Evolutionary conservation across 2,797 vertebrate species (phyloP), one percentile per base, ranked within the genome.

Genomic region (Carapus acus): DNA sequence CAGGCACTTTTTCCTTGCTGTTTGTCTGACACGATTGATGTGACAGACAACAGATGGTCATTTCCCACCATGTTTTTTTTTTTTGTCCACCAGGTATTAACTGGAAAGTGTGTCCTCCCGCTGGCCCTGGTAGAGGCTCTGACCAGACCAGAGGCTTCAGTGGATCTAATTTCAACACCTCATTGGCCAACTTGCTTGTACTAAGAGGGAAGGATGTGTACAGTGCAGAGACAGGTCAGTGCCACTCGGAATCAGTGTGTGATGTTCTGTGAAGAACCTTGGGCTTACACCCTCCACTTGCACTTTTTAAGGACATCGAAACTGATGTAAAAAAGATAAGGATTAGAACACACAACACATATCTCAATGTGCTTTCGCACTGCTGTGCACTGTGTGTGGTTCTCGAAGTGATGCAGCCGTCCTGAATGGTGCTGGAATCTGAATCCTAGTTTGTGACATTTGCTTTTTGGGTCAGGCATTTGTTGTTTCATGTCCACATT

Each of bases 181-280:
- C 94, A 40, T 51, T 99, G 69, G 91, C 94, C 49, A 99, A 95
- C 82, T 79, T 98, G 74, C 83, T 94, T 21, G 78, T 97, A 71
- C 88, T 99, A 73, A 85, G 96, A 68, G 96, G 96, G 38, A 97
- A 92, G 70, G 93, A 94, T 0, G 82, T 73, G 1, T 91, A 89
- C 55, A 67, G 61, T 0, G 82, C 87, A 4, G 90, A 93, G 39
- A 54, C 89, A 48, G 91, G 96, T 94, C 57, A 87, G 24, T 40
- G 7, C 7, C 15, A 45, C 1, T 6, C n/a, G 29, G 3, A 14
- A 44, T 34, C 2, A 0, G n/a, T n/a, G n/a, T n/a, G n/a, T n/a
- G n/a, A 15, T 36, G 34, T 36, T 36, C 34, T 22, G 19, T 21
- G 3, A 42, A 20, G 40, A 42, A 19, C 38, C 31, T 11, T 8